Evolutionary conservation across 2,797 vertebrate genomes (phyloP).

Genomic region (Triplophysa bombifrons): DNA sequence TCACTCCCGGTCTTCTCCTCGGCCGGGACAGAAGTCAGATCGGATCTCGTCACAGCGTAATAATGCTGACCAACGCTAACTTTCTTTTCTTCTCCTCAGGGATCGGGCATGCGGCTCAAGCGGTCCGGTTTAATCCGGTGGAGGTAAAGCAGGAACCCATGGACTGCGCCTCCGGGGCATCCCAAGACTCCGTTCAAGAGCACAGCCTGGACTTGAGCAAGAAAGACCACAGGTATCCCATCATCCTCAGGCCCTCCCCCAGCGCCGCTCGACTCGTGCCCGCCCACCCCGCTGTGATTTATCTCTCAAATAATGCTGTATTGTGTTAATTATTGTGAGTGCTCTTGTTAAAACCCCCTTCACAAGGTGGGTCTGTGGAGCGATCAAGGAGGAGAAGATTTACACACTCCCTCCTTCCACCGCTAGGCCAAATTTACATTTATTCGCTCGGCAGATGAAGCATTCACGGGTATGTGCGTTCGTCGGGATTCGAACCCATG

Average conservation of each 20-base stretch:
- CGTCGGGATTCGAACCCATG: neutral
- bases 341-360: constrained; percentile 56
- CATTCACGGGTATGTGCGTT: neutral
- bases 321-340: constrained; percentile 63
- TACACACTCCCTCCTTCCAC: constrained; percentile 44
- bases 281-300: constrained; percentile 46
- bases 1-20: constrained; percentile 93
- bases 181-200: constrained; percentile 87
- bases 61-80: constrained; percentile 90
- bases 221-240: constrained; percentile 87
- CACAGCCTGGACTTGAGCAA: constrained; percentile 94
- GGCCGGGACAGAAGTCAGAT: constrained; percentile 87
- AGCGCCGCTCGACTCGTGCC: neutral
- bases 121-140: constrained; percentile 82
- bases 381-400: constrained; percentile 57
- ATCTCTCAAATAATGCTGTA: constrained; percentile 57
- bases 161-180: constrained; percentile 71
- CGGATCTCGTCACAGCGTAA: constrained; percentile 86
- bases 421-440: constrained; percentile 25
- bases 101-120: constrained; percentile 81
- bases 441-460: neutral
- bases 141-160: constrained; percentile 87
- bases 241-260: neutral
- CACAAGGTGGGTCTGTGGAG: constrained; percentile 52
- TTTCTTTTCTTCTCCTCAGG: constrained; percentile 81